These are phyloP conservation scores for Sula dactylatra DNA, from an alignment of 2,113 vertebrate genomes.

Conservation along the genomic window DNA sequence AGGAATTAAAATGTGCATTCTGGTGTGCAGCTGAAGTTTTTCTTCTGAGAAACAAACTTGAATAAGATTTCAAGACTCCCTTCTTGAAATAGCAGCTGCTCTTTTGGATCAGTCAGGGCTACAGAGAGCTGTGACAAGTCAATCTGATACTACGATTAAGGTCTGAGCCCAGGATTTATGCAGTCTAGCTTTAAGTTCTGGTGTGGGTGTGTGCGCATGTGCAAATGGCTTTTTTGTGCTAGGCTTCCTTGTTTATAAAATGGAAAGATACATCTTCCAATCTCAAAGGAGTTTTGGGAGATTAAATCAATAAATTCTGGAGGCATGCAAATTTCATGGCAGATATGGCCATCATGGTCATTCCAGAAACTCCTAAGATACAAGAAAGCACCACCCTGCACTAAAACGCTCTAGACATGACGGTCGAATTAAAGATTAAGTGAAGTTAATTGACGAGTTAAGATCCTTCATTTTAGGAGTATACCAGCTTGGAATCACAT, in stretches of 20 bases:
- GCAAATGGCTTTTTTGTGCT: not conserved
- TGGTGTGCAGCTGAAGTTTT: not conserved
- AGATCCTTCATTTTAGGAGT: not conserved
- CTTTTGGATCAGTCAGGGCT: not conserved
- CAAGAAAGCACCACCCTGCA: not conserved
- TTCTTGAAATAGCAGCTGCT: not conserved
- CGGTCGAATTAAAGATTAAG: not conserved
- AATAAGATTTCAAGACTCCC: not conserved
- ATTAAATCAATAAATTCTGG: not conserved
- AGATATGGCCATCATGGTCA: not conserved
- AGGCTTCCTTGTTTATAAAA: not conserved
- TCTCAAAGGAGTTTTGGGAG: not conserved
- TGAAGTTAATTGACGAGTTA: no score
- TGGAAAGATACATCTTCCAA: not conserved
- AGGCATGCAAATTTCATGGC: not conserved
- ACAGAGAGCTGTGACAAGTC: not conserved
- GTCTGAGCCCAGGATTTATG: not conserved
- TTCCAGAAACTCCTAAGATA: not conserved
- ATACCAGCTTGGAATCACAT: not conserved
- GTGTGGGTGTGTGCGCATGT: fast-evolving
- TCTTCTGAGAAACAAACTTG: not conserved
- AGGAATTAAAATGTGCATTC: not conserved
- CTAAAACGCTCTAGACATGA: fast-evolving
- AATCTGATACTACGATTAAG: not conserved
- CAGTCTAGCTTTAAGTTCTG: not conserved